Percentiles rank a stretch among this genome's conserved stretches.
Evolutionary conservation across 2,113 vertebrate species (phyloP).

Genomic region (Hepsetus odoe): DNA sequence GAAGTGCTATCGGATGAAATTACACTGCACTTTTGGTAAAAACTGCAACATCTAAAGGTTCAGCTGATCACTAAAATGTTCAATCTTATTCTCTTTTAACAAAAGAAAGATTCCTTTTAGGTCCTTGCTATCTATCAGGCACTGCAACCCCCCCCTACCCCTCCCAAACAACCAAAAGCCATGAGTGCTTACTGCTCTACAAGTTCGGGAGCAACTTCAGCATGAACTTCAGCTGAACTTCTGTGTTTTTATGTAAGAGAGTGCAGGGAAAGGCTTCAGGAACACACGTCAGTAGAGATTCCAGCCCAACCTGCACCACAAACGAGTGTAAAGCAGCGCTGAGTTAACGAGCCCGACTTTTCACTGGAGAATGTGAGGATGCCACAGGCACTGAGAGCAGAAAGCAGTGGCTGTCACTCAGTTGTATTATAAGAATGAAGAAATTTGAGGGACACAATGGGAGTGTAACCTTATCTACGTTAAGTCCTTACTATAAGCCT

Average conservation of each 20-base stretch:
- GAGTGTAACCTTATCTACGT: background rate
- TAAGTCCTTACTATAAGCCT: constrained; percentile 5
- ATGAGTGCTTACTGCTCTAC: no score
- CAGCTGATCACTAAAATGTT: background rate
- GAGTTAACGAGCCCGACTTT: constrained; percentile 18
- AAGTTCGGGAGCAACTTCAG: constrained; percentile 28
- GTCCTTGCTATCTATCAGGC: background rate
- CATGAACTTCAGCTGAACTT: constrained; percentile 37
- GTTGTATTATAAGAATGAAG: background rate
- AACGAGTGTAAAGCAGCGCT: background rate
- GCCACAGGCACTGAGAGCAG: background rate
- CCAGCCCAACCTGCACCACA: background rate
- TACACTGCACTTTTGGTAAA: background rate
- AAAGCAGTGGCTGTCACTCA: constrained; percentile 9
- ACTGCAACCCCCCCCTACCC: background rate
- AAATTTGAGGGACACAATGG: background rate
- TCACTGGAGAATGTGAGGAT: background rate
- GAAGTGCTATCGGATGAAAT: no score
- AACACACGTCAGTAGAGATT: constrained; percentile 1
- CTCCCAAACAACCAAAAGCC: no score
- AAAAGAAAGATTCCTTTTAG: background rate
- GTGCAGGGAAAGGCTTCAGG: background rate
- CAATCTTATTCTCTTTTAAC: background rate
- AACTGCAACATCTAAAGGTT: background rate
- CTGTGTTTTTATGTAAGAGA: background rate